Base-by-base conservation (phyloP, 1,140 invertebrate species). In the Hyposmocoma kahamanoa region DNA sequence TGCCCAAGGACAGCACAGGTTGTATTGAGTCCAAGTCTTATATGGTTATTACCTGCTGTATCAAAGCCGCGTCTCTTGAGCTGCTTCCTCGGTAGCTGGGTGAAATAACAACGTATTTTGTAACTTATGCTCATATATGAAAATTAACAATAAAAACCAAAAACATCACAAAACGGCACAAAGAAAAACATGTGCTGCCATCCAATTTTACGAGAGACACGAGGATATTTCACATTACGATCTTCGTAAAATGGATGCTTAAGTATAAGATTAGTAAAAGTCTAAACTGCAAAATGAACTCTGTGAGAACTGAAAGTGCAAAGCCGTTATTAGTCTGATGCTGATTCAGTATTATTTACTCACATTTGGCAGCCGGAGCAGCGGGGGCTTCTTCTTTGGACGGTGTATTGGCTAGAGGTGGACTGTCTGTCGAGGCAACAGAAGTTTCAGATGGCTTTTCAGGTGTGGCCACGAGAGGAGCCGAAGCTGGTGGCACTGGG, bases 11-110 rank as follows among this genome's bases (percentile, higher is more conserved):
- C n/a, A 13, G 28, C 28, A 30, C 28, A 62, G 49, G 55, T 74
- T 67, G 69, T 58, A 68, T 76, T 71, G 76, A 47, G 72, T 68
- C 78, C 78, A 77, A 80, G 72, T 74, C 59, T 24, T 51, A 70
- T 56, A 50, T 67, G 50, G 56, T 71, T 72, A 84, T 87, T 87
- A 87, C 86, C 86, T 87, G 77, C 60, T 81, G 81, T 86, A 87
- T 87, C 84, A 87, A 84, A 87, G 86, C 80, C 85, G 77, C 75
- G 86, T 87, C 83, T 87, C 86, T 85, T 86, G 79, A 48, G 78
- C 84, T 80, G 79, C 82, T 67, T 86, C 86, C 84, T 86, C 84
- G 81, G 72, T 77, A 84, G 83, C 86, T 87, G 84, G 77, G 73
- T 87, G 83, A 85, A 86, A 87, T 86, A 87, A 87, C 75, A 85